These are phyloP conservation scores for Oceanites oceanicus DNA, from an alignment of 2,113 vertebrate genomes.

Conservation along the genomic window DNA sequence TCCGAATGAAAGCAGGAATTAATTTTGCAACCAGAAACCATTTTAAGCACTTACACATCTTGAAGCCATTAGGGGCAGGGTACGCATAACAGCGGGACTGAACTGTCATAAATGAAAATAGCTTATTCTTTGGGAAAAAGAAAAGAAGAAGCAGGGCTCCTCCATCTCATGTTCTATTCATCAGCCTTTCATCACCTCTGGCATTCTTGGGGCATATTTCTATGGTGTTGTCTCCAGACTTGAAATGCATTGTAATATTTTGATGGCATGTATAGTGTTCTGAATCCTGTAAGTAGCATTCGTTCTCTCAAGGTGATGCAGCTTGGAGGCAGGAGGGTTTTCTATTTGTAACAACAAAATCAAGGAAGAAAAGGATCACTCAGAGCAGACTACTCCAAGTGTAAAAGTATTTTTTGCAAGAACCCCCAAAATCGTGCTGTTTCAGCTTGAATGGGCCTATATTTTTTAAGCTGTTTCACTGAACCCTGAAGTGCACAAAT, in stretches of 20 bases:
- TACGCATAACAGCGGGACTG: neutral
- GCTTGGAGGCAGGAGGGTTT: neutral
- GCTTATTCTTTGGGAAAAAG: neutral
- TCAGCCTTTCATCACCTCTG: conserved; percentile 37
- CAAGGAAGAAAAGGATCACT: neutral
- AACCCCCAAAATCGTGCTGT: neutral
- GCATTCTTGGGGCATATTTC: conserved; percentile 30
- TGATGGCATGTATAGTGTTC: neutral
- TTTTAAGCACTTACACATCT: neutral
- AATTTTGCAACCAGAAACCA: conserved; percentile 22
- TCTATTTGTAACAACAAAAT: conserved; percentile 16
- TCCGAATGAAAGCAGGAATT: conserved; percentile 4
- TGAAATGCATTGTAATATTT: conserved; percentile 46
- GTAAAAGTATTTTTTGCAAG: neutral
- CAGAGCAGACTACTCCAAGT: neutral
- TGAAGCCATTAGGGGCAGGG: neutral
- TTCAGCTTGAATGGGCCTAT: conserved; percentile 30
- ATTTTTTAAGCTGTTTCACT: conserved; percentile 18
- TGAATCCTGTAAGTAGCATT: neutral
- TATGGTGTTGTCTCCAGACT: neutral
- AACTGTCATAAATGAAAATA: conserved; percentile 7
- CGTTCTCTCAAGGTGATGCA: neutral
- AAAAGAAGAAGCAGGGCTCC: neutral
- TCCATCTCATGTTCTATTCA: conserved; percentile 48
- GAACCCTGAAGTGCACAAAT: conserved; percentile 39